These are phyloP conservation scores for Geophilus truncorum DNA, from an alignment of 2,888 invertebrate genomes.

Conservation along the genomic window DNA sequence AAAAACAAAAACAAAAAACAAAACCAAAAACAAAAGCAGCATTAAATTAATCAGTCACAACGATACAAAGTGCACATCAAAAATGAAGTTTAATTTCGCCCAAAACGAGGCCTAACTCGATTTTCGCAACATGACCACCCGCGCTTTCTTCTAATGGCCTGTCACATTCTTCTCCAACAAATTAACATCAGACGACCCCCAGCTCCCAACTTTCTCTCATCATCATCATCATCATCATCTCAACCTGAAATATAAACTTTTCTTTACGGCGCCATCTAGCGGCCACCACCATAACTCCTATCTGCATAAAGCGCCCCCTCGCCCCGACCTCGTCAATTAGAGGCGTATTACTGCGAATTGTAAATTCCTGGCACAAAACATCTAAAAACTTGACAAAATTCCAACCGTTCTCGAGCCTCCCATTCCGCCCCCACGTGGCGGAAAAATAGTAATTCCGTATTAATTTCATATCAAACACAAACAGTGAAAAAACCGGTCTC, in stretches of 20 bases:
- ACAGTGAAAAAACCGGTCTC: not conserved
- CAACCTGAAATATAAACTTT: constrained; percentile 14
- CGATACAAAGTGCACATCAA: constrained; percentile 16
- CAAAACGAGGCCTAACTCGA: constrained; percentile 13
- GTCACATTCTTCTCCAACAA: constrained; percentile 23
- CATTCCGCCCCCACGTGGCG: too few relatives aligned
- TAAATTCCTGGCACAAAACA: not conserved
- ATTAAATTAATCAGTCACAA: not conserved
- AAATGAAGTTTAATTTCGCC: constrained; percentile 14
- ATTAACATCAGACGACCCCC: not conserved
- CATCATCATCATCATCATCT: too few relatives aligned
- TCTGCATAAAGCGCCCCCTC: not conserved
- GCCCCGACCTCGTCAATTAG: not conserved
- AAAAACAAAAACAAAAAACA: not conserved
- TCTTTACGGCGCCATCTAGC: constrained; percentile 5
- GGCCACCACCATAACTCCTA: not conserved
- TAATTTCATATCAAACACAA: not conserved
- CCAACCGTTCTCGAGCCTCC: not conserved
- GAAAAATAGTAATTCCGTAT: too few relatives aligned
- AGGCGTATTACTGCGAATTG: not conserved
- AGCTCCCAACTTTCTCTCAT: not conserved
- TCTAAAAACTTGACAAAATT: not conserved
- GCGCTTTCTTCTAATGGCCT: not conserved
- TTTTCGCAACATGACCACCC: constrained; percentile 14
- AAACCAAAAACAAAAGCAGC: not conserved